A percentile compares a stretch with the other conserved stretches of the same genome.
Conservation (phyloP, 2,797 vertebrate genomes). For the Rhincodon typus region DNA sequence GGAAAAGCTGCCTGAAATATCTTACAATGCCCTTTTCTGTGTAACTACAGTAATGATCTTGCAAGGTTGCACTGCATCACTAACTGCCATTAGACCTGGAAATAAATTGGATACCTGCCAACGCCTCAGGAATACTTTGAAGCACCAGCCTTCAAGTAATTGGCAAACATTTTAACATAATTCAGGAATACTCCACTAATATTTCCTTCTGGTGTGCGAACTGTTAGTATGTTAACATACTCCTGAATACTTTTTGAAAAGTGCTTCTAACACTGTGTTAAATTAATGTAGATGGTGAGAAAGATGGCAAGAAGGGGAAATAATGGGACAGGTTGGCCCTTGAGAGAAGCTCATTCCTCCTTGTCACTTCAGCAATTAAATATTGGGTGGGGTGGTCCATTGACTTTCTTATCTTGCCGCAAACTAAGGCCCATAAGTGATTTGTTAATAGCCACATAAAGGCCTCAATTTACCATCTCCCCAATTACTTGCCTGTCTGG, state of each 20-base stretch:
- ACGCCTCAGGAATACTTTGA: background rate
- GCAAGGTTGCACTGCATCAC: background rate
- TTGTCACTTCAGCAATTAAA: too few relatives aligned
- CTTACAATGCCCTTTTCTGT: background rate
- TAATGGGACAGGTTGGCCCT: too few relatives aligned
- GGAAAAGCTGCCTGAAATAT: background rate
- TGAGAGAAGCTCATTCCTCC: too few relatives aligned
- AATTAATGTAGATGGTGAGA: too few relatives aligned
- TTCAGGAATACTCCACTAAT: background rate
- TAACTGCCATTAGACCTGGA: background rate
- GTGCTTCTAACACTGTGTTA: background rate
- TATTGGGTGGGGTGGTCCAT: too few relatives aligned
- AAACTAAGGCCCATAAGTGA: too few relatives aligned
- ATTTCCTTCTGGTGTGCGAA: background rate
- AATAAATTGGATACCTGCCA: background rate
- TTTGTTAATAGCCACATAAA: too few relatives aligned
- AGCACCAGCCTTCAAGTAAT: background rate
- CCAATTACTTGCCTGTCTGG: too few relatives aligned
- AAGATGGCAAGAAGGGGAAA: too few relatives aligned
- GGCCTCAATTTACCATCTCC: too few relatives aligned
- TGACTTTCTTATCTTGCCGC: too few relatives aligned
- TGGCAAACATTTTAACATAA: background rate
- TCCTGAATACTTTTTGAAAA: background rate
- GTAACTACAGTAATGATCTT: constrained; percentile 24
- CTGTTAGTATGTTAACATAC: background rate